Evolutionary conservation across 2,113 vertebrate species (phyloP).

Genomic region (Protobothrops flavoviridis): DNA sequence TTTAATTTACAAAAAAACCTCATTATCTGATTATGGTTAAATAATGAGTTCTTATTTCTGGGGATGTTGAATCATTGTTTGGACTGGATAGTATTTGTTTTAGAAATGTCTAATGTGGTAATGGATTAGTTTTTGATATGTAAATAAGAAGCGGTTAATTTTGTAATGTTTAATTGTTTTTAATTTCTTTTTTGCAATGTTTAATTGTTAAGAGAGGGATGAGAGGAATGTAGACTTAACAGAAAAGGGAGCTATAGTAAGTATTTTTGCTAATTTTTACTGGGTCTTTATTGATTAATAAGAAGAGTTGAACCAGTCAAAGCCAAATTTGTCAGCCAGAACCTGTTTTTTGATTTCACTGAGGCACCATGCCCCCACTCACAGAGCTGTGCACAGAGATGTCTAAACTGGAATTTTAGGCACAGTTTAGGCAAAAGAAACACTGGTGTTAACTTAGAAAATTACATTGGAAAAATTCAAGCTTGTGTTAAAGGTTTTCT

Average conservation of each 20-base stretch:
- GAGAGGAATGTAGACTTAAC: neutral
- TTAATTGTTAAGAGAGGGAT: neutral
- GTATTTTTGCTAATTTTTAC: neutral
- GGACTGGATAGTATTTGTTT: neutral
- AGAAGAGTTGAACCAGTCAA: neutral
- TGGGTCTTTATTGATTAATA: neutral
- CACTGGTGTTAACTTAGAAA: neutral
- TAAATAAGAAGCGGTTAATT: neutral
- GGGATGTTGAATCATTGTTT: neutral
- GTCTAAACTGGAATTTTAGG: neutral
- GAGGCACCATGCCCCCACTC: neutral
- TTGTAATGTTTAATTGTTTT: neutral
- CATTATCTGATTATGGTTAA: neutral
- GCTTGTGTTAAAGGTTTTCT: neutral
- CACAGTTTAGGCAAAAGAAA: neutral
- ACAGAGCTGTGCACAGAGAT: neutral
- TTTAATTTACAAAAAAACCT: neutral
- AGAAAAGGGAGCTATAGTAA: neutral
- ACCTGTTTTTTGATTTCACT: neutral
- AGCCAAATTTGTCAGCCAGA: neutral
- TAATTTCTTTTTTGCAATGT: too few relatives aligned
- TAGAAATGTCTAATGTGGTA: neutral
- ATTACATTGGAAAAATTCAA: neutral
- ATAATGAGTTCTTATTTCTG: neutral
- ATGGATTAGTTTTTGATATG: neutral